A percentile compares a stretch with the other conserved stretches of the same genome.
phyloP scores from a whole-genome alignment of 2,797 vertebrate genomes.

The Myioborus melanocephalus region DNA sequence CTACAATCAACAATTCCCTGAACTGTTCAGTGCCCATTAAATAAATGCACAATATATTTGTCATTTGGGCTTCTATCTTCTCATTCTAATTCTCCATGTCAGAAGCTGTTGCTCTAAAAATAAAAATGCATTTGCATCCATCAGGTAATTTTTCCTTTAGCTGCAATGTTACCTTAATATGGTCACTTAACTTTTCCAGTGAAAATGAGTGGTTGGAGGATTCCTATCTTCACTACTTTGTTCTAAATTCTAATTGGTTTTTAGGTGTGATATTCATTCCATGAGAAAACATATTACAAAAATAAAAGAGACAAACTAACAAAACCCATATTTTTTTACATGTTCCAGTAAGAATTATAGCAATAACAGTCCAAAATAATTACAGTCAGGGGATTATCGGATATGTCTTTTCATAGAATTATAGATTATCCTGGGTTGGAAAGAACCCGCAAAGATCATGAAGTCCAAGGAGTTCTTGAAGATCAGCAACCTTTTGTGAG shows the following conservation, averaged over 20 bases:
- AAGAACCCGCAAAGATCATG: not conserved
- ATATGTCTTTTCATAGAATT: not conserved
- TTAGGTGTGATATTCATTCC: not conserved
- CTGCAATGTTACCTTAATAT: not conserved
- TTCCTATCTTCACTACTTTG: not conserved
- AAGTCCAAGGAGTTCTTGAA: not conserved
- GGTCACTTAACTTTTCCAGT: not conserved
- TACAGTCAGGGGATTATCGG: not conserved
- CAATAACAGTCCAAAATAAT: not conserved
- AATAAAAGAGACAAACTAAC: not conserved
- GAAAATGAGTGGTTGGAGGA: not conserved
- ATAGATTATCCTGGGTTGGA: not conserved
- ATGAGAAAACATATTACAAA: not conserved
- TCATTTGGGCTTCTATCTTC: not conserved
- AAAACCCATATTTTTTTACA: not conserved
- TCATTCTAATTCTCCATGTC: not conserved
- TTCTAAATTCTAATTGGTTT: not conserved
- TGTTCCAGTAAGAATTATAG: not conserved
- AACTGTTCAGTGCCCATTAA: not conserved
- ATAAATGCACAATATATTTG: not conserved
- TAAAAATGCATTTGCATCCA: not conserved
- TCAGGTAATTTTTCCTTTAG: not conserved
- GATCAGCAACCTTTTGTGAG: not conserved
- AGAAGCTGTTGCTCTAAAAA: conserved; percentile 9
- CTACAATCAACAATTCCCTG: not conserved